phyloP scores from a whole-genome alignment of 2,888 invertebrate genomes.

The Stegana nigrithorax region DNA sequence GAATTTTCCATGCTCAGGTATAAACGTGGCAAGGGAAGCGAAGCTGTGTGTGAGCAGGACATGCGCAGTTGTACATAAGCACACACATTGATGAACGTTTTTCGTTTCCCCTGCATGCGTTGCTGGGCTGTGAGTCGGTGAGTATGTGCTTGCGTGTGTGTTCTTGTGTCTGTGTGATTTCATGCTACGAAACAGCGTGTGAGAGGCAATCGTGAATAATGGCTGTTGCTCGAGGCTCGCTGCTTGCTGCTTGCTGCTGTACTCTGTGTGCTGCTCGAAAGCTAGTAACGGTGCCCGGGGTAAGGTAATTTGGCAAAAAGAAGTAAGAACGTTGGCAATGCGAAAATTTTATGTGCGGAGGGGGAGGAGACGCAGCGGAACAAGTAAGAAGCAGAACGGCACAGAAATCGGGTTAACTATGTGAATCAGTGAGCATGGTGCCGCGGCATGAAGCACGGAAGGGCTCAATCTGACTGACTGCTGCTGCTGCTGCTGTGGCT shows the following conservation, averaged over 20 bases:
- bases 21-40: background rate
- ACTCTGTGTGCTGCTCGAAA: slow-evolving; percentile 29
- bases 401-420: slow-evolving; percentile 60
- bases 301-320: slow-evolving; percentile 2
- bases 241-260: no score
- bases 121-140: no score
- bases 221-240: slow-evolving; percentile 42
- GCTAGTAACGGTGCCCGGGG: slow-evolving; percentile 12
- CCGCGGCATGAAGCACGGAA: no score
- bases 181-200: slow-evolving; percentile 50
- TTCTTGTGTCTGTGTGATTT: slow-evolving; percentile 1
- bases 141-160: background rate
- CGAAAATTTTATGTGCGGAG: no score
- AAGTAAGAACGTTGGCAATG: background rate
- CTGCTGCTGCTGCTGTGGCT: background rate
- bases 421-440: slow-evolving; percentile 28
- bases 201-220: slow-evolving; percentile 50
- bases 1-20: background rate
- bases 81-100: slow-evolving; percentile 9
- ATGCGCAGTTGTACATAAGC: slow-evolving; percentile 31
- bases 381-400: slow-evolving; percentile 50
- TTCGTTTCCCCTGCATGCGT: slow-evolving; percentile 49
- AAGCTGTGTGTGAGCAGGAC: slow-evolving; percentile 18
- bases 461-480: background rate
- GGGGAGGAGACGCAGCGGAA: slow-evolving; percentile 43